A percentile compares a stretch with the other conserved stretches of the same genome.
phyloP scores from a whole-genome alignment of 2,113 vertebrate genomes.

The Steatornis caripensis region DNA sequence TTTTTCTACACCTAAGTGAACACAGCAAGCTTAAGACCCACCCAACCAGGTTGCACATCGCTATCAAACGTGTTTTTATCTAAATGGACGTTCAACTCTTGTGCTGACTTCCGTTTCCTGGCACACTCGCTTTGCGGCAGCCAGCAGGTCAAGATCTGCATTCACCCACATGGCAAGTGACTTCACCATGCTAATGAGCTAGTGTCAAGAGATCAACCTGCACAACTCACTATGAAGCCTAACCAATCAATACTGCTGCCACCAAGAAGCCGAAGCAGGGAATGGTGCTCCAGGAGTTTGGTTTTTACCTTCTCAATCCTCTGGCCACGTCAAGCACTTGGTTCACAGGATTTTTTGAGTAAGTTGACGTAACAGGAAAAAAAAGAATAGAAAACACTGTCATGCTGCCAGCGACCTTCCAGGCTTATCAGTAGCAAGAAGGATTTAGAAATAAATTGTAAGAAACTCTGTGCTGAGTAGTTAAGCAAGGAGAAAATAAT shows the following conservation, averaged over 20 bases:
- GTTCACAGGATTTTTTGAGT: neutral
- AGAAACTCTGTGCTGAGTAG: neutral
- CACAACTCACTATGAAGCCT: fast-evolving
- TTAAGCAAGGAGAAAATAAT: neutral
- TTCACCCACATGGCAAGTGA: neutral
- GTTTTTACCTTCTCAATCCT: neutral
- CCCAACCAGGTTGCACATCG: neutral
- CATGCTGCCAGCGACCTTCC: neutral
- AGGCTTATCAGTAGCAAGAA: neutral
- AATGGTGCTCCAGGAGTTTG: neutral
- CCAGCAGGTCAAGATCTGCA: neutral
- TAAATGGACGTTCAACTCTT: neutral
- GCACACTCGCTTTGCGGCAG: neutral
- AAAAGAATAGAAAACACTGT: neutral
- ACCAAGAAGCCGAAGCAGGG: neutral
- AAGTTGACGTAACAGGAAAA: neutral
- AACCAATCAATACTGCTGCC: neutral
- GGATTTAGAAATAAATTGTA: neutral
- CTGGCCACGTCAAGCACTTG: neutral
- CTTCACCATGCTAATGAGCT: neutral
- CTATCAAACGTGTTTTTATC: neutral
- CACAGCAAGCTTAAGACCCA: neutral
- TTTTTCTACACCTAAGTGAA: neutral
- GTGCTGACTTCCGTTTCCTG: neutral
- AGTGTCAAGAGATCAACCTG: neutral